phyloP scores from a whole-genome alignment of 2,113 vertebrate species.

The Patagioenas fasciata region DNA sequence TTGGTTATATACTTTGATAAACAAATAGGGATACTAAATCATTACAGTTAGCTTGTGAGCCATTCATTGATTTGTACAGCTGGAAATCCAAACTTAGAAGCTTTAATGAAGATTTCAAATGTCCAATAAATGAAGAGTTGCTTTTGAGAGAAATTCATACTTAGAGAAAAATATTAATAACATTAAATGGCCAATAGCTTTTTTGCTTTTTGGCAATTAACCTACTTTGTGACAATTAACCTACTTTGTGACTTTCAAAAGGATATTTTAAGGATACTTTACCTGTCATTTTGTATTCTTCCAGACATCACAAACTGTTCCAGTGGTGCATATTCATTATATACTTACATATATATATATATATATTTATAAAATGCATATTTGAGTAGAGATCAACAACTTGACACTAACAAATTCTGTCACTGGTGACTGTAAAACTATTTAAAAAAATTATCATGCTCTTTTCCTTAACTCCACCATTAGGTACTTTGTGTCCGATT shows the following conservation, averaged over 20 bases:
- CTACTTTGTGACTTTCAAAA: background rate
- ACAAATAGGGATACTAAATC: background rate
- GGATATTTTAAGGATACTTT: background rate
- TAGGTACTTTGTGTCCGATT: background rate
- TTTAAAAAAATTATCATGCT: background rate
- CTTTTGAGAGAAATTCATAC: background rate
- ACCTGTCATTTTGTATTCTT: background rate
- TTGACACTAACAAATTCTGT: background rate
- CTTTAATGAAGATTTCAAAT: background rate
- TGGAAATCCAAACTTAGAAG: background rate
- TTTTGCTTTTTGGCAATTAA: background rate
- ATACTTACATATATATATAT: accelerated
- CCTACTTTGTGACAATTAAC: background rate
- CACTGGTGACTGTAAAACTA: background rate
- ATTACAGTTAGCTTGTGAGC: background rate
- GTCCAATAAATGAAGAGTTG: background rate
- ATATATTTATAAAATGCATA: background rate
- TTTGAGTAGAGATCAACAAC: background rate
- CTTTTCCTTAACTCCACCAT: background rate
- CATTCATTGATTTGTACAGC: background rate
- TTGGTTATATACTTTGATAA: background rate
- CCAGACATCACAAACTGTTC: background rate
- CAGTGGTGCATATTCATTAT: background rate
- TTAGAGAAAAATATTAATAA: background rate
- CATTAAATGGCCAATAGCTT: background rate